phyloP scores from a whole-genome alignment of 2,113 vertebrate genomes.

The Rhipidura dahli region DNA sequence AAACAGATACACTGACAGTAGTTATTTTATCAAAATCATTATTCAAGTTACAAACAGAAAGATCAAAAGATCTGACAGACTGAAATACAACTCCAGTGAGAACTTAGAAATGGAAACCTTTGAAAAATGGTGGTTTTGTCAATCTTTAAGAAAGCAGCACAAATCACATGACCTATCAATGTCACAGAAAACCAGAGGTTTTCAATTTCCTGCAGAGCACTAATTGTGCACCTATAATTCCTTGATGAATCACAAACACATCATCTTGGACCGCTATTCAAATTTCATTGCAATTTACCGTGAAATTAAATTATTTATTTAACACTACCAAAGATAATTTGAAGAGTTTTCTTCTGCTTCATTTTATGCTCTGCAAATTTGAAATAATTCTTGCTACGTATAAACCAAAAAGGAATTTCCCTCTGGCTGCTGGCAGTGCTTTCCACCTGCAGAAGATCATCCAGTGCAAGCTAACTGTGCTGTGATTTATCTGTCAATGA shows the following conservation, averaged over 20 bases:
- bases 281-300: background rate
- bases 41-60: background rate
- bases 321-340: background rate
- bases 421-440: background rate
- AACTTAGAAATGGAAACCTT: background rate
- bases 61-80: background rate
- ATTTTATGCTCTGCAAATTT: background rate
- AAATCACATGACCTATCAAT: background rate
- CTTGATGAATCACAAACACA: background rate
- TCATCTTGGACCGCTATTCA: background rate
- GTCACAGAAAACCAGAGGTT: background rate
- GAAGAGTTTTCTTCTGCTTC: background rate
- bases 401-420: background rate
- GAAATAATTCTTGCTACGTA: fast-evolving
- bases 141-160: background rate
- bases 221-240: background rate
- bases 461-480: background rate
- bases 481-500: background rate
- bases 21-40: background rate
- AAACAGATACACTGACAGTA: background rate
- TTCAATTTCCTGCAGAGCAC: background rate
- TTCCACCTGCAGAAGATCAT: background rate
- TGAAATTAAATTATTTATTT: background rate
- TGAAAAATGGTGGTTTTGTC: background rate
- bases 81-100: background rate